Conservation (phyloP, 2,113 vertebrate genomes). For the Channa maculata region DNA sequence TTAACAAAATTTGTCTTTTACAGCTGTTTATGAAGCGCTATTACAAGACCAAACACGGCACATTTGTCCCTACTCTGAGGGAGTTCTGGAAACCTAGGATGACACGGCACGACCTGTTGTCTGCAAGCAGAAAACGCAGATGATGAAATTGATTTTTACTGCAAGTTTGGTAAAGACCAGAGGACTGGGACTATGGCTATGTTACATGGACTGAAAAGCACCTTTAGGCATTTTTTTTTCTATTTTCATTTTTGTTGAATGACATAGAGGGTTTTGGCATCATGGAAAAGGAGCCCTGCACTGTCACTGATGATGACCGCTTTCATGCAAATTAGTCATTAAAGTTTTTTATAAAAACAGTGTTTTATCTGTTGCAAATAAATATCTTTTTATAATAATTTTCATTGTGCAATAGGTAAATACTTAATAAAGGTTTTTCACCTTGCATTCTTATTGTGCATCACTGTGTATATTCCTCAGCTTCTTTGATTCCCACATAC, state of each 20-base stretch:
- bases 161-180: not conserved
- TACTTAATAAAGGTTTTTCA: too few relatives aligned
- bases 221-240: not conserved
- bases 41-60: conserved; percentile 83
- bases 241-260: not conserved
- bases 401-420: too few relatives aligned
- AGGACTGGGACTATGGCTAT: not conserved
- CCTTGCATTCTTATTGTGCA: not conserved
- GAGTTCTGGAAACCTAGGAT: conserved; percentile 77
- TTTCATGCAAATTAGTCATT: not conserved
- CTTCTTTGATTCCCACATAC: too few relatives aligned
- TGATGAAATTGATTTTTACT: not conserved
- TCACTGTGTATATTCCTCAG: too few relatives aligned
- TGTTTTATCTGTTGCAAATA: too few relatives aligned
- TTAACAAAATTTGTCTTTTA: conserved; percentile 30
- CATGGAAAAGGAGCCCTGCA: not conserved
- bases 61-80: conserved; percentile 82
- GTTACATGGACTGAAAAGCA: not conserved
- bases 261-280: not conserved
- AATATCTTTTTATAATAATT: too few relatives aligned
- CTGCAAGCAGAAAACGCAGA: conserved; percentile 45
- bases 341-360: too few relatives aligned
- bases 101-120: conserved; percentile 23
- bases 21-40: conserved; percentile 84
- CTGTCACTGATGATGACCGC: not conserved